phyloP scores from a whole-genome alignment of 2,113 vertebrate species.

The Engystomops pustulosus region DNA sequence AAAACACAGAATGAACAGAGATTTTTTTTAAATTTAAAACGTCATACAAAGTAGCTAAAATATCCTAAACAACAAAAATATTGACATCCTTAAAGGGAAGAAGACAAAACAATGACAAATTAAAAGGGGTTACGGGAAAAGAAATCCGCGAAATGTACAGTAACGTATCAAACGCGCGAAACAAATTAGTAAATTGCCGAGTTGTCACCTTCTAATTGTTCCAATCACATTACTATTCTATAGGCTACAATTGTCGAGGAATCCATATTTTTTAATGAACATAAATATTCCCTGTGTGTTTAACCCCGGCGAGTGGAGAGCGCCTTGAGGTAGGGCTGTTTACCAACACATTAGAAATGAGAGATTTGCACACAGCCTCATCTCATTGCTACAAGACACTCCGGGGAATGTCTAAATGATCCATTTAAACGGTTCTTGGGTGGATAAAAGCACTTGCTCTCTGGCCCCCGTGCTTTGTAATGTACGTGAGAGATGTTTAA shows the following conservation, averaged over 20 bases:
- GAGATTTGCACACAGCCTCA: slow-evolving; percentile 52
- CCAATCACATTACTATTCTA: background rate
- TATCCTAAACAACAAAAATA: no score
- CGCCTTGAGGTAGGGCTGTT: slow-evolving; percentile 46
- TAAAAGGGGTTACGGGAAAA: no score
- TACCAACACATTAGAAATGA: slow-evolving; percentile 57
- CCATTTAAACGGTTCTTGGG: slow-evolving; percentile 58
- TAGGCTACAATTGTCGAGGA: background rate
- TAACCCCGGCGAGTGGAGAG: slow-evolving; percentile 38
- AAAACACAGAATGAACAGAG: no score
- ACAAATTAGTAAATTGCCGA: background rate
- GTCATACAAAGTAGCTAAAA: no score
- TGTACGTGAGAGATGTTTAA: slow-evolving; percentile 59
- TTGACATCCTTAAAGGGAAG: background rate
- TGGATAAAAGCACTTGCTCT: slow-evolving; percentile 59
- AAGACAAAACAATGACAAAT: background rate
- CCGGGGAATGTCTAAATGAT: slow-evolving; percentile 58
- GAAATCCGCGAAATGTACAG: background rate
- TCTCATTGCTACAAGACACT: slow-evolving; percentile 56
- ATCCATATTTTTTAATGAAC: slow-evolving; percentile 49
- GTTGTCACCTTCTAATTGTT: background rate
- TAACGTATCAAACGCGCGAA: background rate
- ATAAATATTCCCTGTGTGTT: slow-evolving; percentile 45
- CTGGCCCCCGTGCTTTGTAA: slow-evolving; percentile 57
- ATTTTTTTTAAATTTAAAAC: no score